Evolutionary conservation across 2,113 vertebrate genomes (phyloP), one percentile per base, ranked within the genome.

Genomic region (Takifugu flavidus): DNA sequence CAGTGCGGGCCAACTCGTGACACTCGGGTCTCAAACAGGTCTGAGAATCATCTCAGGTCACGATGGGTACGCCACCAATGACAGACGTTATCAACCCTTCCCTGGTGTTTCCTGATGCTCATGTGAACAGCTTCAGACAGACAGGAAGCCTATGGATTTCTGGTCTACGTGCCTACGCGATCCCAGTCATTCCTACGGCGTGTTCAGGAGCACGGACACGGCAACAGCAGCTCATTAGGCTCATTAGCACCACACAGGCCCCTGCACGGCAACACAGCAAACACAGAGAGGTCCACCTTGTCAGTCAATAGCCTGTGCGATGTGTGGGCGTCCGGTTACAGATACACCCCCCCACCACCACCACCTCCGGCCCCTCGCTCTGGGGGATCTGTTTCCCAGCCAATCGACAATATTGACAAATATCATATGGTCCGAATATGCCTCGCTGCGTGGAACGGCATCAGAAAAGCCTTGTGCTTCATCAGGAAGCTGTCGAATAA

Each of bases 371-470:
- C 73, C 84, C 80, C 86, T 72, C 13, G 80, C 74, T 69, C 56
- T 74, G 50, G 68, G 58, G 76, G 85, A 87, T 89, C 79, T 4
- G 64, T 89, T 90, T 89, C 87, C 86, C 80, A 86, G 83, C 76
- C 53, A 74, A 80, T 86, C 75, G 73, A 82, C 83, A 68, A 52
- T 89, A 88, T 88, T 82, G 88, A 87, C 85, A 80, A 79, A 86
- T 74, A 80, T 89, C 85, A 87, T 83, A 82, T 75, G 83, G 56
- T 80, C 28, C 62, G 65, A 49, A 71, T 69, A 62, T 45, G 15
- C 50, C 2, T 50, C 34, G 63, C 55, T 64, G 62, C 28, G 39
- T 1, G 47, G 11, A 7, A 47, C 13, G 13, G 6, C 28, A 29
- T 54, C 50, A 49, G 25, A 57, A 28, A 20, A 13, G 8, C 2